Evolutionary conservation across 1,140 invertebrate species (phyloP).

Genomic region (Heliconius melpomene): DNA sequence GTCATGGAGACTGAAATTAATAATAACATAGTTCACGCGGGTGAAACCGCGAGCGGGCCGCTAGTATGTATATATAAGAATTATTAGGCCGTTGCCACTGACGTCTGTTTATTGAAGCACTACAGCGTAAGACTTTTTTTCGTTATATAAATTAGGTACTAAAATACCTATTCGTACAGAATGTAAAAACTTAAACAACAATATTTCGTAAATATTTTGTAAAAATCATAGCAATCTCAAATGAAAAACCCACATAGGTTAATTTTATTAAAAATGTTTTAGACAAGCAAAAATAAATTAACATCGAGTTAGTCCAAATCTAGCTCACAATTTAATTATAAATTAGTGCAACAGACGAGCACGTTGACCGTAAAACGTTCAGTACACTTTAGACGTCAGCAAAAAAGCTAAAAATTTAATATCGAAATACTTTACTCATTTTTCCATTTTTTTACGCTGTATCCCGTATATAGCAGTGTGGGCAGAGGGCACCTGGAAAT

Average conservation of each 20-base stretch:
- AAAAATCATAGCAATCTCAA: no score
- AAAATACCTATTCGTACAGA: no score
- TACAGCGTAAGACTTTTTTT: no score
- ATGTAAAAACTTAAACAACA: no score
- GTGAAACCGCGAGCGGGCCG: no score
- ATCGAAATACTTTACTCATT: no score
- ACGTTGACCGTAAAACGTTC: slow-evolving; percentile 25
- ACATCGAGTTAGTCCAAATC: slow-evolving; percentile 3
- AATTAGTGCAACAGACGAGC: slow-evolving; percentile 28
- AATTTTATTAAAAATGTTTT: background rate
- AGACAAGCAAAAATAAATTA: background rate
- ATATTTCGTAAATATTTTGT: no score
- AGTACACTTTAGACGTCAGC: background rate
- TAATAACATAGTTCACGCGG: no score
- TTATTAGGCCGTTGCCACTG: background rate
- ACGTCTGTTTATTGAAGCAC: background rate
- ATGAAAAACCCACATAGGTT: background rate
- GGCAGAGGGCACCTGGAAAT: no score
- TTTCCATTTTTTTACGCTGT: background rate
- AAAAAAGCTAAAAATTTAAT: background rate
- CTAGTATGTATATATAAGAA: background rate
- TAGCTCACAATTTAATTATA: slow-evolving; percentile 31
- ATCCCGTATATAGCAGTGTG: no score
- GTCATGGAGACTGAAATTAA: no score
- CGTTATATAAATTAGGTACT: no score